phyloP scores from a whole-genome alignment of 2,113 vertebrate species.

The Periophthalmus modestus region DNA sequence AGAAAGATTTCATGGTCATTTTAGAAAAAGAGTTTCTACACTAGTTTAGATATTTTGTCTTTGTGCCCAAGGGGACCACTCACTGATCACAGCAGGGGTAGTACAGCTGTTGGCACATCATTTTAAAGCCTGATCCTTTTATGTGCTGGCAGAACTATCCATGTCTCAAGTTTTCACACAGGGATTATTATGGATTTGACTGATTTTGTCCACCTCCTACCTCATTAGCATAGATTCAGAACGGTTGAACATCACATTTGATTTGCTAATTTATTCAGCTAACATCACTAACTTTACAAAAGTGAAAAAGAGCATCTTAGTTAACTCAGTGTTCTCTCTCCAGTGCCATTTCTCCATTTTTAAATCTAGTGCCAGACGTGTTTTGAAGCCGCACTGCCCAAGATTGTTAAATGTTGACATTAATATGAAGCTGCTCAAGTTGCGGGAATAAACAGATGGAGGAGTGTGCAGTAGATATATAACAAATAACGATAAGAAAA shows the following conservation, averaged over 20 bases:
- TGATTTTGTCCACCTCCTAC: neutral
- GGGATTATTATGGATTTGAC: neutral
- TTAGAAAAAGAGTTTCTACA: neutral
- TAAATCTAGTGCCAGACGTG: neutral
- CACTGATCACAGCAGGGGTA: slow-evolving; percentile 6
- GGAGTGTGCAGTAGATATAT: slow-evolving; percentile 3
- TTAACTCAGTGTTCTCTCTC: neutral
- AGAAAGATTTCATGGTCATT: neutral
- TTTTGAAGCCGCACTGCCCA: neutral
- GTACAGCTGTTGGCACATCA: slow-evolving; percentile 1
- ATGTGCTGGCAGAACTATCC: neutral
- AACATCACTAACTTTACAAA: neutral
- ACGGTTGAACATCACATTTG: neutral
- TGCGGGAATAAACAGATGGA: neutral
- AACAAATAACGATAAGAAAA: slow-evolving; percentile 10
- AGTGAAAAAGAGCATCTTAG: neutral
- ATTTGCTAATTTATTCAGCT: neutral
- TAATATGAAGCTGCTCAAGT: neutral
- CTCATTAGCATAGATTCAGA: neutral
- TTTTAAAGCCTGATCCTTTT: neutral
- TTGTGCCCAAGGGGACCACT: neutral
- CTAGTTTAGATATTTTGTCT: neutral
- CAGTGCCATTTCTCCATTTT: neutral
- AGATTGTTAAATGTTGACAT: neutral
- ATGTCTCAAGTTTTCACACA: neutral